Base-by-base conservation (phyloP, 1,140 invertebrate species). In the Zaprionus gabonicus region DNA sequence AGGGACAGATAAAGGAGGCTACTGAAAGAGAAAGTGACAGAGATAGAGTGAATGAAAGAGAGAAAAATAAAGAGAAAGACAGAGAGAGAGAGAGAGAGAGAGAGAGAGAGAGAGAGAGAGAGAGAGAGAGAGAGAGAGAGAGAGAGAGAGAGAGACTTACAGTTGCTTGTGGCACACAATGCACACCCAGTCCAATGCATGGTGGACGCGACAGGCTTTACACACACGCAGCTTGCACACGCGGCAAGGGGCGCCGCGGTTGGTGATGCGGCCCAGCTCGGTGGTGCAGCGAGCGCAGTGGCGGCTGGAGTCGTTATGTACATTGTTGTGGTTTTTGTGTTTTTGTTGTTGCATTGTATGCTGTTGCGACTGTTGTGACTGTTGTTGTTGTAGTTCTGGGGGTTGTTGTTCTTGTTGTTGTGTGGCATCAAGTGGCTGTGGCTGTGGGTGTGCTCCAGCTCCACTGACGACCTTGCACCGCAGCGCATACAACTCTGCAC, bases 161-260 rank as follows among this genome's bases (percentile, higher is more conserved):
- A 95, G 95, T 92, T 96, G 95, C 93, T 96, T 96, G 87, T 96
- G 94, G 93, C 96, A 97, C 77, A 96, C 94, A 63, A 94, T 94
- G 92, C 96, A 97, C 57, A 96, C 94, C 96, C 96, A 97, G 82
- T 96, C 96, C 96, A 96, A 81, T 96, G 95, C 62, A 94, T 94
- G 64, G 94, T 94, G 71, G 92, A 92, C 95, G 51, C 96, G 94
- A 91, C 96, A 97, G 81, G 94, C 94, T 91, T 96, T 96, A 93
- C 96, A 97, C 31, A 97, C 96, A 78, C 95, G 94, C 85, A 95
- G 93, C 74, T 95, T 94, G 93, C 96, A 97, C 7, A 94, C 93
- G 57, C 94, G 94, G 91, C 96, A 97, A 53, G 94, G 92, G 12
- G 96, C 96, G 4, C 96, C 96, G 38, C 96, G 94, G 93, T 97